Conservation (phyloP, 2,113 vertebrate species). For the Perognathus longimembris region DNA sequence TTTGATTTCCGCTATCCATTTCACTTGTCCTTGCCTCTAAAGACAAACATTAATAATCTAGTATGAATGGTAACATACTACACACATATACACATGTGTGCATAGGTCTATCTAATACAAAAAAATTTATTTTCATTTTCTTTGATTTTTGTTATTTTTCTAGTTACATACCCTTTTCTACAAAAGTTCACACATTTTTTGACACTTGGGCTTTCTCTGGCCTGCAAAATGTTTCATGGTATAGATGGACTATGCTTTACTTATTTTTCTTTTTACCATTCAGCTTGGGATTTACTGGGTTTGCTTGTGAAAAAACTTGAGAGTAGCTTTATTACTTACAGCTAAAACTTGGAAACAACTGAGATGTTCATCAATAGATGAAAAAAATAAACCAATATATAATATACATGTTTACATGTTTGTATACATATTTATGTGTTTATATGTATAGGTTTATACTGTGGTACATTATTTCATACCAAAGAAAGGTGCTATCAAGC, state of each 20-base stretch:
- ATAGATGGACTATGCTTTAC: not conserved
- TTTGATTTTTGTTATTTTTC: not conserved
- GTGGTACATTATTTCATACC: not conserved
- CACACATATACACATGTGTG: not conserved
- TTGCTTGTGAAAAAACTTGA: not conserved
- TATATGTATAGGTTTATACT: not conserved
- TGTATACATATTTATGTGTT: too few relatives aligned
- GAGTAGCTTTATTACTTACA: not conserved
- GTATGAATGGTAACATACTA: not conserved
- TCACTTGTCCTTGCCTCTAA: not conserved
- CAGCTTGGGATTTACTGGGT: not conserved
- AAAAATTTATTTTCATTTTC: not conserved
- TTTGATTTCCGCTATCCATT: too few relatives aligned
- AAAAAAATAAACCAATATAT: not conserved
- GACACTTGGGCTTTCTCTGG: not conserved
- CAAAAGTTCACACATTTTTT: not conserved
- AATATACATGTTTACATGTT: too few relatives aligned
- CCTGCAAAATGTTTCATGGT: not conserved
- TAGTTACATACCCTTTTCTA: not conserved
- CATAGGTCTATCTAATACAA: not conserved
- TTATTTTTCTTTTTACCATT: not conserved
- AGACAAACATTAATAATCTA: not conserved
- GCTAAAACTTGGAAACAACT: not conserved
- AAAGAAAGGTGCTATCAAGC: conserved; percentile 12
- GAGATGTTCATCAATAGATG: not conserved